phyloP scores from a whole-genome alignment of 2,888 invertebrate genomes.

The Palloptera scutellata region DNA sequence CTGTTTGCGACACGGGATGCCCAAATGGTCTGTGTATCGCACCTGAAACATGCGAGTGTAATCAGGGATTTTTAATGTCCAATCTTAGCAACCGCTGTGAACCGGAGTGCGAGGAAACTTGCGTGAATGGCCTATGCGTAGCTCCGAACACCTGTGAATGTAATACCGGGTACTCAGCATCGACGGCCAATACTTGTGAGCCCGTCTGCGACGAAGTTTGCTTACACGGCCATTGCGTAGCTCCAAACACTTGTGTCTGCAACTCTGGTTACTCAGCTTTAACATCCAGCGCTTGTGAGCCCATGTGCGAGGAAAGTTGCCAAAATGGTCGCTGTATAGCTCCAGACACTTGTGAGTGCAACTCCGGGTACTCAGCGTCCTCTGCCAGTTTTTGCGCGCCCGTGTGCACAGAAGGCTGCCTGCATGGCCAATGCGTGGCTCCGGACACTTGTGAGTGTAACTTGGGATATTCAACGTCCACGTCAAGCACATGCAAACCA shows the following conservation, averaged over 20 bases:
- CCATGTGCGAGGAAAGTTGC: conserved; percentile 39
- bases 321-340: conserved; percentile 50
- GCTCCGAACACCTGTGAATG: conserved; percentile 76
- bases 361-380: conserved; percentile 21
- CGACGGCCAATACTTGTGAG: conserved; percentile 47
- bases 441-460: conserved; percentile 51
- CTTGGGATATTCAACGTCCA: conserved; percentile 24
- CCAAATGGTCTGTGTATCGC: conserved; percentile 34
- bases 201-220: conserved; percentile 39
- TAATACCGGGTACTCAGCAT: conserved; percentile 68
- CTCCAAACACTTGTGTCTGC: conserved; percentile 59
- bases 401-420: conserved; percentile 43
- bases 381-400: conserved; percentile 29
- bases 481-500: conserved; percentile 31
- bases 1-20: conserved; percentile 31
- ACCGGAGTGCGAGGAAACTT: conserved; percentile 64
- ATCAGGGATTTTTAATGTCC: conserved; percentile 35
- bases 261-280: conserved; percentile 28
- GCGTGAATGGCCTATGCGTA: conserved; percentile 73
- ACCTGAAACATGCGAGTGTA: conserved; percentile 36
- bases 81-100: conserved; percentile 23
- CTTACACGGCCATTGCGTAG: conserved; percentile 55
- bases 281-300: conserved; percentile 28
- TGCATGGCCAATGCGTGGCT: conserved; percentile 47
- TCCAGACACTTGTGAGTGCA: conserved; percentile 66